Evolutionary conservation across 2,888 invertebrate genomes (phyloP), one percentile per base, ranked within the genome.

Genomic region (Hyles lineata): DNA sequence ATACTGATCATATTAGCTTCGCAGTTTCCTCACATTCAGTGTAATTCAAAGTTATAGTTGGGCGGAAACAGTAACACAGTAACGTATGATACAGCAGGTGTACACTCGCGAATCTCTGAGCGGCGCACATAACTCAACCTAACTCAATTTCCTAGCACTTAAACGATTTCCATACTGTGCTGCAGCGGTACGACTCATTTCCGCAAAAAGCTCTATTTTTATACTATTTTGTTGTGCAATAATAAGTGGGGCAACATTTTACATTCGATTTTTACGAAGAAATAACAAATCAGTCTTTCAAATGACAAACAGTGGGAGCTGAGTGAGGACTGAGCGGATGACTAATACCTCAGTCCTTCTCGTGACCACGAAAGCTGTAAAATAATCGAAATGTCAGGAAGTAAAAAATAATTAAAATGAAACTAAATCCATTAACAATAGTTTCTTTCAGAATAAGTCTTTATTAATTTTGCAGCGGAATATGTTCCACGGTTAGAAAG

Each of bases 111-210:
- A 67, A 50, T 50, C 43, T 67, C 73, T 75, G 76, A 77, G 78
- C 77, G 78, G 76, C 78, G 80, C 80, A 82, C 79, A 81, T 85
- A 80, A 83, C 80, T 81, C 76, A 80, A 80, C 80, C 79, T 80
- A 86, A 88, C 85, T 88, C 85, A 88, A 89, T 89, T 90, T 90
- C 89, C 89, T 83, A 79, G 81, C 81, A 87, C 86, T 87, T 81
- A 84, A 87, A 85, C 81, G 81, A 82, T 87, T 85, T 83, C 86
- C 81, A 79, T 81, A 78, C 77, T 75, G 70, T 72, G 70, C 74
- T 73, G 17, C 72, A 72, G 75, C 75, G 72, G 70, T 61, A 69
- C 77, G 78, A 81, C 84, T 88, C 82, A 88, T 90, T 89, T 90
- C 88, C 88, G 82, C 78, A 77, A 80, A 80, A 83, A 86, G 79